Evolutionary conservation across 2,888 invertebrate species (phyloP), one percentile per base, ranked within the genome.

Genomic region (Amiota minor): DNA sequence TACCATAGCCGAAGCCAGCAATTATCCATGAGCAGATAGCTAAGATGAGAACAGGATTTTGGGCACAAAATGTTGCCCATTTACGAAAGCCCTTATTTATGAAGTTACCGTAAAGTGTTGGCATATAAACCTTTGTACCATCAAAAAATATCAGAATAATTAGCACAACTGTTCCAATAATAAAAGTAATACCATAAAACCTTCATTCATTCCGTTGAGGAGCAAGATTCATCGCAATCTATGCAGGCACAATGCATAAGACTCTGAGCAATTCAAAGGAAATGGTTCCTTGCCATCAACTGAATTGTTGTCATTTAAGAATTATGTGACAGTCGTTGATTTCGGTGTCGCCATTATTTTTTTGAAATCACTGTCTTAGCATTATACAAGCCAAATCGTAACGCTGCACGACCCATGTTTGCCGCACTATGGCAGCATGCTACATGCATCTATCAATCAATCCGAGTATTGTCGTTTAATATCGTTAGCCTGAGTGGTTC

Each of bases 371-470:
- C 98, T 3, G 91, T 91, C 0, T 92, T 91, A 0, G 93, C 92
- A 18, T 92, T 92, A 78, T 91, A 91, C 98, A 97, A 84, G 95
- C 92, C n/a, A 95, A 84, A 77, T 94, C 94, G n/a, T 88, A 98
- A 92, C 1, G 94, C 96, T 9, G 93, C 92, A 70, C 92, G 89
- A 11, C 96, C 96, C 2, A n/a, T n/a, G 93, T 93, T 75, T 94
- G 93, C 0, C 97, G n/a, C n/a, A n/a, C n/a, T n/a, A n/a, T n/a
- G n/a, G n/a, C n/a, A n/a, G n/a, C n/a, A n/a, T n/a, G n/a, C n/a
- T n/a, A n/a, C n/a, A n/a, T n/a, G n/a, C n/a, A n/a, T n/a, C n/a
- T n/a, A n/a, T n/a, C n/a, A n/a, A n/a, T n/a, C n/a, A n/a, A n/a
- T n/a, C n/a, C n/a, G n/a, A n/a, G n/a, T n/a, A n/a, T n/a, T n/a